A percentile compares a stretch with the other conserved stretches of the same genome.
Evolutionary conservation across 2,888 invertebrate species (phyloP).

Genomic region (Heliconius erato): DNA sequence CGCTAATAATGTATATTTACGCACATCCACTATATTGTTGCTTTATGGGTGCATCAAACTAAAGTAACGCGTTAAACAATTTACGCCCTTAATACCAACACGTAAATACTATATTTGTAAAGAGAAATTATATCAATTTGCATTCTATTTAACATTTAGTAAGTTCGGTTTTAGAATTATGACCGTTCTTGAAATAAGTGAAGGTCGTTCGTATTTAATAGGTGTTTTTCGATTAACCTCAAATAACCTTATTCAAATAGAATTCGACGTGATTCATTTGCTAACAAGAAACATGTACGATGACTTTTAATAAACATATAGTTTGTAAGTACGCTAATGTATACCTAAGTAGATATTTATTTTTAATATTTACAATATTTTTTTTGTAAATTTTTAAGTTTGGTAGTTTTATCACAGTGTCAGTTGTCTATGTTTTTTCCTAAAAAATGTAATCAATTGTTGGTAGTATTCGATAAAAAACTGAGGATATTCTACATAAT

Average conservation of each 20-base stretch:
- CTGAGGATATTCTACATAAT: too few species aligned
- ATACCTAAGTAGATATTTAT: too few species aligned
- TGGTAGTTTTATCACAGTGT: too few species aligned
- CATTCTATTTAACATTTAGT: slow-evolving; percentile 40
- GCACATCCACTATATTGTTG: slow-evolving; percentile 45
- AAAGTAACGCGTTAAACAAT: slow-evolving; percentile 6
- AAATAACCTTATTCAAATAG: slow-evolving; percentile 47
- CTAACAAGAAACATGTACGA: slow-evolving; percentile 29
- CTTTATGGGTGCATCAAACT: slow-evolving; percentile 36
- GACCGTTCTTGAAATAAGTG: slow-evolving; percentile 50
- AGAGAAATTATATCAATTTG: slow-evolving; percentile 11
- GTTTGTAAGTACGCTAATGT: background rate
- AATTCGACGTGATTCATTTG: slow-evolving; percentile 44
- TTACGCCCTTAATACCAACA: slow-evolving; percentile 15
- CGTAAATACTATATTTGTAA: slow-evolving; percentile 27
- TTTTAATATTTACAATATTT: too few species aligned
- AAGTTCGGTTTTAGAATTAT: slow-evolving; percentile 46
- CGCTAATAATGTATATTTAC: slow-evolving; percentile 52
- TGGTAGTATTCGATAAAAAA: too few species aligned
- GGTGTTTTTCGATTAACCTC: slow-evolving; percentile 46
- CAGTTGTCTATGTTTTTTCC: too few species aligned
- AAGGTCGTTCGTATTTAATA: slow-evolving; percentile 47
- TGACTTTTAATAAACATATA: slow-evolving; percentile 2
- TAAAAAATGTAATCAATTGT: too few species aligned
- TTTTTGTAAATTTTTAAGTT: too few species aligned